These are phyloP conservation scores for Numida meleagris DNA, from an alignment of 2,113 vertebrate genomes.

Conservation along the genomic window DNA sequence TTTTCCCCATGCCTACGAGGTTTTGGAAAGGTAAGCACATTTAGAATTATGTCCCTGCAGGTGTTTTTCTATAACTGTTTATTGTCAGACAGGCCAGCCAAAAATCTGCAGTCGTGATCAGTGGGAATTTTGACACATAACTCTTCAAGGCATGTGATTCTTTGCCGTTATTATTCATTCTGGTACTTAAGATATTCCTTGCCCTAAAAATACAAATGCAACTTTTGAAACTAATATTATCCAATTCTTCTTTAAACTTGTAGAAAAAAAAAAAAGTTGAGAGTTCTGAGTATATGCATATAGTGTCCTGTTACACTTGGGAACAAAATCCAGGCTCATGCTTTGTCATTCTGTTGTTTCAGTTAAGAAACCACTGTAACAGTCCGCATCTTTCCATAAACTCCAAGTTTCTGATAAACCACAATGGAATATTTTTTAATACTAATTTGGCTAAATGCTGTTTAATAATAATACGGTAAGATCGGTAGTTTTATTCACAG, in stretches of 20 bases:
- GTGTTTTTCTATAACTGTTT: conserved; percentile 19
- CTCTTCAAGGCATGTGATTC: not conserved
- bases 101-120: not conserved
- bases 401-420: not conserved
- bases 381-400: not conserved
- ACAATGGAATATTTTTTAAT: not conserved
- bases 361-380: not conserved
- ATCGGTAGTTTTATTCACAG: not conserved
- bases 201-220: not conserved
- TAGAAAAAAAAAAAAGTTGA: not conserved
- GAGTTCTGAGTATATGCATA: not conserved
- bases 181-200: not conserved
- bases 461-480: not conserved
- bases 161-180: not conserved
- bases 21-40: conserved; percentile 3
- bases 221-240: not conserved
- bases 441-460: not conserved
- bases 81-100: not conserved
- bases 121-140: not conserved
- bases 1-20: not conserved
- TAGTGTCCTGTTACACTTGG: not conserved
- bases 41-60: not conserved
- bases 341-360: not conserved
- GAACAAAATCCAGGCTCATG: not conserved
- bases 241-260: not conserved